These are phyloP conservation scores for Actinia tenebrosa DNA, from an alignment of 64 coral and sea anemone species.

Conservation along the genomic window DNA sequence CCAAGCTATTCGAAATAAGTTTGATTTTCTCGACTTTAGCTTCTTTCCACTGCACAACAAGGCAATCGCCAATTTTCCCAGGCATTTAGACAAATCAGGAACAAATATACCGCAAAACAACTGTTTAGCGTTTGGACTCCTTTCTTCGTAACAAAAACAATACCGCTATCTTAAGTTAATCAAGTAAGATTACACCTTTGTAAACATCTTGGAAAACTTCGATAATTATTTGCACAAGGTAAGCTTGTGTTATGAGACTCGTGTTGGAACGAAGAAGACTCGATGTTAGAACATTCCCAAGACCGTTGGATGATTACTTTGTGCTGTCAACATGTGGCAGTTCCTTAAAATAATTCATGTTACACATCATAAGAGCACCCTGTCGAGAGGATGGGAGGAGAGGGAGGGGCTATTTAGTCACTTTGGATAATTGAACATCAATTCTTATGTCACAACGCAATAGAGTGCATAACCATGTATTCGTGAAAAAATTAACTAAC, in stretches of 20 bases:
- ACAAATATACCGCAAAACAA: neutral
- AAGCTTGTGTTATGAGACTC: neutral
- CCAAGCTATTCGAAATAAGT: neutral
- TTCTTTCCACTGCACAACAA: neutral
- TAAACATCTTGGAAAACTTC: neutral
- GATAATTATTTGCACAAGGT: neutral
- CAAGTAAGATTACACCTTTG: neutral
- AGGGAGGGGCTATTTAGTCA: neutral
- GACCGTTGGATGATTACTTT: neutral
- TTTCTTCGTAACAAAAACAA: neutral
- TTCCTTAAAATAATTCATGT: neutral
- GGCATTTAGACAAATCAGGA: constrained; percentile 14
- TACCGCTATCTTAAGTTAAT: neutral
- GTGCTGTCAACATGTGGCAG: neutral
- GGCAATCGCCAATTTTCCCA: neutral
- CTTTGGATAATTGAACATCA: neutral
- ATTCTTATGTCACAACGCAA: neutral
- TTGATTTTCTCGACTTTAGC: neutral
- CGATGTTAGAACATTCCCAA: neutral
- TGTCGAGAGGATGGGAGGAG: neutral
- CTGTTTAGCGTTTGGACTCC: neutral
- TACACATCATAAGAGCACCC: neutral
- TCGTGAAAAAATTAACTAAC: too few species aligned
- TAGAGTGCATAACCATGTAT: too few species aligned
- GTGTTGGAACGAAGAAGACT: neutral